Percentiles rank a stretch among this genome's conserved stretches.
Evolutionary conservation across 2,113 vertebrate genomes (phyloP).

Genomic region (Recurvirostra avosetta): DNA sequence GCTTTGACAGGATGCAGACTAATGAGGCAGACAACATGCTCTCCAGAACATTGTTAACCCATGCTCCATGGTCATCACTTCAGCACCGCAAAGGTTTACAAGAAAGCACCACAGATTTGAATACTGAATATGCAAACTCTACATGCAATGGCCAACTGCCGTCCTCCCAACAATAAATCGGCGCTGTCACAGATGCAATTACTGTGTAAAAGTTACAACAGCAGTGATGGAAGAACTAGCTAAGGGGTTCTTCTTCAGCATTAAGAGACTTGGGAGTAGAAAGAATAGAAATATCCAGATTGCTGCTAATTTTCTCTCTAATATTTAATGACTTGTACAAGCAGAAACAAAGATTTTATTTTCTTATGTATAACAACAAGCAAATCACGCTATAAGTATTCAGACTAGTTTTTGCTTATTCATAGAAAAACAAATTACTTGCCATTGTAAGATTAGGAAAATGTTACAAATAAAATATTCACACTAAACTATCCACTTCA

Average conservation of each 20-base stretch:
- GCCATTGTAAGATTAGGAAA: not conserved
- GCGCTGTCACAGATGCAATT: not conserved
- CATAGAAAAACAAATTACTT: not conserved
- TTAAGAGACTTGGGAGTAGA: not conserved
- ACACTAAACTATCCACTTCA: not conserved
- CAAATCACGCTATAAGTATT: not conserved
- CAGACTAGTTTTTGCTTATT: not conserved
- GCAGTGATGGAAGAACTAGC: not conserved
- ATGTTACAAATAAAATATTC: not conserved
- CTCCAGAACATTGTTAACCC: not conserved
- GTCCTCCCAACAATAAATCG: not conserved
- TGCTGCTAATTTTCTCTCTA: not conserved
- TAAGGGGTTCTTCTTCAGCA: not conserved
- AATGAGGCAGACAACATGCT: not conserved
- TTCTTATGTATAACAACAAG: not conserved
- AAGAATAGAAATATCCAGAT: not conserved
- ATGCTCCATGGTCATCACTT: not conserved
- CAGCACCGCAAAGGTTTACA: not conserved
- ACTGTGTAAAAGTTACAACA: not conserved
- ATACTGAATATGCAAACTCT: not conserved
- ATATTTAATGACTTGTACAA: not conserved
- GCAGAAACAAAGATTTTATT: not conserved
- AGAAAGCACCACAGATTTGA: not conserved
- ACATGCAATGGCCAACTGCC: not conserved
- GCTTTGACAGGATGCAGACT: not conserved